These are phyloP conservation scores for Emydura subglobosa DNA, from an alignment of 2,113 vertebrate genomes.

Conservation along the genomic window DNA sequence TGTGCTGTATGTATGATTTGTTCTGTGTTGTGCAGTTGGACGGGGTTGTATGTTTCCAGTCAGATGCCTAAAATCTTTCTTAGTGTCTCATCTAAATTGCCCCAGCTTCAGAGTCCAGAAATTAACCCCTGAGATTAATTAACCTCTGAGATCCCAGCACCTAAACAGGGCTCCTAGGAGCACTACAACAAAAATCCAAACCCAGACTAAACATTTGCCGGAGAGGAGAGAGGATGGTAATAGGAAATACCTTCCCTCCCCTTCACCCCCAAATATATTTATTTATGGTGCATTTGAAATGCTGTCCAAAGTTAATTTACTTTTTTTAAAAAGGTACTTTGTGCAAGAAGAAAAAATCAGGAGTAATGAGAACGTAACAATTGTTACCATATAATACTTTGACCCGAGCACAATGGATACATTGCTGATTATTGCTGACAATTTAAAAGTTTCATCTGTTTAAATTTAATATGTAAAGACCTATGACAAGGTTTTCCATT, in stretches of 20 bases:
- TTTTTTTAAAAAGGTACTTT: background rate
- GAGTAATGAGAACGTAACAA: background rate
- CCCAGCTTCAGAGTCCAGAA: background rate
- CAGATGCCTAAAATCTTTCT: background rate
- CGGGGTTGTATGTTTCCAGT: background rate
- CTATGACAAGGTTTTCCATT: background rate
- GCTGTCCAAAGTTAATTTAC: slow-evolving; percentile 30
- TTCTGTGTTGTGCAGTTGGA: background rate
- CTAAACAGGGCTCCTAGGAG: background rate
- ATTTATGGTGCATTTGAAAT: background rate
- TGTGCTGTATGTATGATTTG: background rate
- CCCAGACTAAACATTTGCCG: background rate
- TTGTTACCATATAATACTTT: background rate
- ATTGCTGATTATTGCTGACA: background rate
- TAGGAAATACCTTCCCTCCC: background rate
- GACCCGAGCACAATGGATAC: background rate
- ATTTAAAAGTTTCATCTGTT: background rate
- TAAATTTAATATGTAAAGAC: background rate
- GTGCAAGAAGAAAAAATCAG: background rate
- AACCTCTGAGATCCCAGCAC: background rate
- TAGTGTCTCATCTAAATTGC: background rate
- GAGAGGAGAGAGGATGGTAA: background rate
- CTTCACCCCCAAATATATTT: background rate
- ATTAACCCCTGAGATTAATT: background rate
- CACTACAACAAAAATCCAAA: background rate